phyloP scores from a whole-genome alignment of 1,140 invertebrate genomes.

The Acarapis woodi region DNA sequence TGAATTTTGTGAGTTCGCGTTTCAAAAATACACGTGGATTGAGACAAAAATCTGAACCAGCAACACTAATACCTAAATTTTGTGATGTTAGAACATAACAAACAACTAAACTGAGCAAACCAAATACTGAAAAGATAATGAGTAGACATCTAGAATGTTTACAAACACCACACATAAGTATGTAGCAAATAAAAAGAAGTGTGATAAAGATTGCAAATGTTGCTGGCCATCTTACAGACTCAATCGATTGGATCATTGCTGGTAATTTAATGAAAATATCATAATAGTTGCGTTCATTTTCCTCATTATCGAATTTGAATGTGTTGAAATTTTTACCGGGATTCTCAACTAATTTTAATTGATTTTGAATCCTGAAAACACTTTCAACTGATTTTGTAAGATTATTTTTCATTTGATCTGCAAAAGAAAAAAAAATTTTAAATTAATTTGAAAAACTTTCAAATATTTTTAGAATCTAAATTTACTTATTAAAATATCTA shows the following conservation, averaged over 20 bases:
- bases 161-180: slow-evolving; percentile 47
- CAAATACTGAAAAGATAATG: slow-evolving; percentile 54
- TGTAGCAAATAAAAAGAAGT: slow-evolving; percentile 42
- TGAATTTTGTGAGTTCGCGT: slow-evolving; percentile 12
- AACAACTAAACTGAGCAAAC: slow-evolving; percentile 56
- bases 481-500: no score
- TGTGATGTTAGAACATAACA: slow-evolving; percentile 58
- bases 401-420: no score
- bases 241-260: slow-evolving; percentile 9
- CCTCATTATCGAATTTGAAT: no score
- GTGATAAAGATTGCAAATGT: slow-evolving; percentile 43
- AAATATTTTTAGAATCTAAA: no score
- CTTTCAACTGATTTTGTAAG: no score
- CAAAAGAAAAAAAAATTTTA: no score
- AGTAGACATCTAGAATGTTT: slow-evolving; percentile 47
- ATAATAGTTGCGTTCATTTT: no score
- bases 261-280: no score
- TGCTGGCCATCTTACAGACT: slow-evolving; percentile 32
- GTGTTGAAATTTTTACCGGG: no score
- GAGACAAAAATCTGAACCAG: slow-evolving; percentile 41
- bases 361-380: no score
- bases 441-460: no score
- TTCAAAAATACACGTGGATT: slow-evolving; percentile 29
- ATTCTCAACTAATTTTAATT: no score
- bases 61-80: slow-evolving; percentile 45